Evolutionary conservation across 2,113 vertebrate genomes (phyloP).

Genomic region (Sclerurus mexicanus): DNA sequence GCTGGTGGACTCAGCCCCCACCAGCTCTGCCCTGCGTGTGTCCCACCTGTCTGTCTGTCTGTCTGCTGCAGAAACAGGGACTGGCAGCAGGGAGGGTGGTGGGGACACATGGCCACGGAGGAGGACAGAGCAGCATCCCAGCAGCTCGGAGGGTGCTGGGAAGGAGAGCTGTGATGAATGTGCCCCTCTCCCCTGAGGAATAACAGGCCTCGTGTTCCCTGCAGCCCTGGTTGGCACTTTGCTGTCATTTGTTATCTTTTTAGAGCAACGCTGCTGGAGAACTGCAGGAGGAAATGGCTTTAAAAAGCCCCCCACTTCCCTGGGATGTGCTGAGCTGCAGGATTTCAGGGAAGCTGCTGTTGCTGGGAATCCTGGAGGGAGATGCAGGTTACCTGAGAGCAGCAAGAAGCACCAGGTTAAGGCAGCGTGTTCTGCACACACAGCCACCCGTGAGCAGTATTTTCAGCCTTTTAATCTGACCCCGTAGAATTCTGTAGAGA

Average conservation of each 20-base stretch:
- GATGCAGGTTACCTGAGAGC: not conserved
- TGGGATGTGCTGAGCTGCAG: not conserved
- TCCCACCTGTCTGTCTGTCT: too few species aligned
- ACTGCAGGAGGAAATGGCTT: not conserved
- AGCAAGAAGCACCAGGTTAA: not conserved
- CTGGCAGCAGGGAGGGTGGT: not conserved
- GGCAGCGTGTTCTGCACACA: not conserved
- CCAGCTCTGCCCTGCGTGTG: not conserved
- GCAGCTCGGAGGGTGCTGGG: accelerated
- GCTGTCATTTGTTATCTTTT: not conserved
- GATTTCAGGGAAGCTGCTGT: not conserved
- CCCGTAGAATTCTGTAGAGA: not conserved
- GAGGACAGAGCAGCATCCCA: not conserved
- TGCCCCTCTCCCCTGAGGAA: not conserved
- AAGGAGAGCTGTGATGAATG: not conserved
- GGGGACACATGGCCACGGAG: not conserved
- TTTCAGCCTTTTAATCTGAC: not conserved
- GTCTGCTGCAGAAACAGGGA: not conserved
- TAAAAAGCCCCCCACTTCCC: not conserved
- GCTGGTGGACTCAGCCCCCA: not conserved
- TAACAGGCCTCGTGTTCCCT: not conserved
- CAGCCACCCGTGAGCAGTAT: not conserved
- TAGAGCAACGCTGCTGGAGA: not conserved
- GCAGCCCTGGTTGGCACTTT: not conserved
- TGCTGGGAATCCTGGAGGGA: not conserved